phyloP scores from a whole-genome alignment of 2,888 invertebrate genomes.

The Luperina testacea region DNA sequence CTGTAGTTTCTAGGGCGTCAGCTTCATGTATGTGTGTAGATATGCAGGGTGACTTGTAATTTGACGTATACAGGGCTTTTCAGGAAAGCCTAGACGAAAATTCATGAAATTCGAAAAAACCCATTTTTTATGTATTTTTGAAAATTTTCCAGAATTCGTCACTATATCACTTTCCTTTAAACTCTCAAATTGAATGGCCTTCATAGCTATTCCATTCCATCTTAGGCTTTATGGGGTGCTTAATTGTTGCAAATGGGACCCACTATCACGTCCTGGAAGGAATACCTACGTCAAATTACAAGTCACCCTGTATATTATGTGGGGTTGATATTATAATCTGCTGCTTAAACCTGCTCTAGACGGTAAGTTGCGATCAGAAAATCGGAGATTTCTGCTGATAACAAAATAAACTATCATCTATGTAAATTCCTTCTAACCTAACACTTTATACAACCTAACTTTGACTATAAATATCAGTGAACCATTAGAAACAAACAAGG shows the following conservation, averaged over 20 bases:
- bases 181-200: no score
- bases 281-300: no score
- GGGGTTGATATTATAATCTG: neutral
- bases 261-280: no score
- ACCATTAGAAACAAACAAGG: conserved; percentile 25
- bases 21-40: neutral
- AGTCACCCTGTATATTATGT: no score
- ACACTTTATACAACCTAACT: neutral
- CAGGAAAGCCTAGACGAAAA: no score
- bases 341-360: neutral
- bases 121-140: no score
- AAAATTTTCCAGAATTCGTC: no score
- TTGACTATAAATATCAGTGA: neutral
- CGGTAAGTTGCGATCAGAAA: neutral
- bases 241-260: no score
- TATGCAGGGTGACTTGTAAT: neutral
- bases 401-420: neutral
- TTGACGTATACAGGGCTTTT: neutral
- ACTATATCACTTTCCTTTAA: no score
- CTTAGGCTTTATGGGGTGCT: no score
- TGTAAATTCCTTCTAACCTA: neutral
- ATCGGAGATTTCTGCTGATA: neutral
- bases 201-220: no score
- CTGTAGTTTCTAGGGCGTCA: neutral
- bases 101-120: no score